Conservation (phyloP, 2,113 vertebrate genomes). For the Vireo altiloquus region DNA sequence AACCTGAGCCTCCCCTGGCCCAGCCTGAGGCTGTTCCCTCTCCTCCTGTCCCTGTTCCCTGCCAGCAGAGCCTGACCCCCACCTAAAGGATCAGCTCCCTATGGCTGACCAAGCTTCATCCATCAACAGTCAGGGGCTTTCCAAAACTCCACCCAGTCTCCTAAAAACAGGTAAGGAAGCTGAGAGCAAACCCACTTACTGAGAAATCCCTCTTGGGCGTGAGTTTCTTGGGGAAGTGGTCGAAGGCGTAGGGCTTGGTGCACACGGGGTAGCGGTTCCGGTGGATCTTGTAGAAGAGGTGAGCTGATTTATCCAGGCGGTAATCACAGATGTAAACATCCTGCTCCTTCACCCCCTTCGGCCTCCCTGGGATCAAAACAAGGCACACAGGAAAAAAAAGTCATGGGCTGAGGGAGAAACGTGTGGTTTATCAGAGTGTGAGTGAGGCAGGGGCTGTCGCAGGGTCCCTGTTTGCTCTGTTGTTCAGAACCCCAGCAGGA, state of each 20-base stretch:
- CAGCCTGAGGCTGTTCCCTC: not conserved
- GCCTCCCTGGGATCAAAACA: slow-evolving; percentile 79
- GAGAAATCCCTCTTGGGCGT: slow-evolving; percentile 95
- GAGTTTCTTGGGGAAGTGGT: slow-evolving; percentile 96
- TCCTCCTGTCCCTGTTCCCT: not conserved
- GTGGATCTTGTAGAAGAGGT: slow-evolving; percentile 99
- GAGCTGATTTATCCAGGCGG: slow-evolving; percentile 95
- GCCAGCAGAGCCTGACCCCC: not conserved
- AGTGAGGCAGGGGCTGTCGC: not conserved
- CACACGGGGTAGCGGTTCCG: slow-evolving; percentile 96
- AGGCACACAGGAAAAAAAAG: rapidly evolving
- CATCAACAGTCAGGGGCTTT: not conserved
- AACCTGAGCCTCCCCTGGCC: not conserved
- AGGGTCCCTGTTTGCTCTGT: no score
- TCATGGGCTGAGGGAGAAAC: not conserved
- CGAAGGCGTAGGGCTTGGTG: slow-evolving; percentile 96
- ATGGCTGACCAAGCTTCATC: not conserved
- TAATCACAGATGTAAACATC: slow-evolving; percentile 99
- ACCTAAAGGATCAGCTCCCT: not conserved
- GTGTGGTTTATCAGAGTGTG: not conserved
- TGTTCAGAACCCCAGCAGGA: not conserved
- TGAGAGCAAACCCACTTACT: slow-evolving; percentile 71
- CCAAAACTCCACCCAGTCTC: not conserved
- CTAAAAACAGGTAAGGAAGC: not conserved
- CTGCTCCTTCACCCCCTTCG: slow-evolving; percentile 93